Base-by-base conservation (phyloP, 1,140 invertebrate genomes). In the Ridgeia piscesae region DNA sequence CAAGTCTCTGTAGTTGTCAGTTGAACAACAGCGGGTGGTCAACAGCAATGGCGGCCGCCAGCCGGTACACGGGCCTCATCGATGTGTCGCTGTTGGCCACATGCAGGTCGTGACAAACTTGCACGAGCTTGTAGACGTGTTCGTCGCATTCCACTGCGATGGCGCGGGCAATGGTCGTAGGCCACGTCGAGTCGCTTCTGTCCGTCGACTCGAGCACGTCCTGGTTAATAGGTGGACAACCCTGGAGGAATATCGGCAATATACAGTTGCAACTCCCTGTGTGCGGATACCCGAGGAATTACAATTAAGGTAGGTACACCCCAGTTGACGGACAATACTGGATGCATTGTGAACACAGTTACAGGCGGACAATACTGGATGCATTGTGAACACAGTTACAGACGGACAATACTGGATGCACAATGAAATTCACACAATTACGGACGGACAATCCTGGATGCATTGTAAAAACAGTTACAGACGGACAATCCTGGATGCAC, bases 51-150 rank as follows among this genome's bases (percentile, higher is more conserved):
- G 6, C 58, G 58, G 58, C 58, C 17, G 58, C 58, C 58, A 27
- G 58, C 2, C 58, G 58, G 58, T 77, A 77, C 11, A 77, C 17
- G 8, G 58, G 58, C 58, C 4, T 17, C 58, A 77, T 77, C 58
- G 58, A 77, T 21, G 58, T 4, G 58, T 77, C 58, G 27, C 58
- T 77, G 11, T 90, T 42, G 17, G 4, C 17, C 89, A n/a, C 11
- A 14, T 17, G 14, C 89, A 90, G 14, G 89, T 90, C 89, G 89
- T 42, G 89, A 27, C 89, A 90, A n/a, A 90, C 89, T 90, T 90
- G 89, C 89, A 90, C 89, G 17, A 90, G 89, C 89, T 90, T 90
- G 35, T 35, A 34, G 89, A 90, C 35, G 31, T 90, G 89, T 42
- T 90, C 89, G 9, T 90, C 89, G 34, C 35, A 34, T 34, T 34